Base-by-base conservation (phyloP, 2,888 invertebrate genomes). In the Dascillus cervinus region DNA sequence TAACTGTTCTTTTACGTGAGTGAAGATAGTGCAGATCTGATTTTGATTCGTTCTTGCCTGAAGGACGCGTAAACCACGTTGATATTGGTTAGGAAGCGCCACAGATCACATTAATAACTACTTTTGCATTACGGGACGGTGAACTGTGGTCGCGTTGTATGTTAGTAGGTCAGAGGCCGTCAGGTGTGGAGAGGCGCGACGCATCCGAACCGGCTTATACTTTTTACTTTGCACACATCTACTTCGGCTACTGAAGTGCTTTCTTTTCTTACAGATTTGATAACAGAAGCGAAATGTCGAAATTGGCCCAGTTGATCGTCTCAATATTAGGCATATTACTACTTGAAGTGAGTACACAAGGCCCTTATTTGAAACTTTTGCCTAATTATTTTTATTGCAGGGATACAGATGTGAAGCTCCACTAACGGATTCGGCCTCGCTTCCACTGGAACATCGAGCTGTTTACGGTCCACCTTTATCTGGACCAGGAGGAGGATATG, bases 361-460 rank as follows among this genome's bases (percentile, higher is more conserved):
- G n/a, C n/a, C n/a, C n/a, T n/a, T n/a, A n/a, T n/a, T n/a, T n/a
- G n/a, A n/a, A n/a, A n/a, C n/a, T n/a, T n/a, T n/a, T n/a, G n/a
- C n/a, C n/a, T n/a, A n/a, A n/a, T n/a, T 17, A 8, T 17, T 50
- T 47, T 24, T 46, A 21, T 73, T 75, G 19, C 72, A 86, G 86
- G 77, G 77, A 68, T 82, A 78, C 60, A 71, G 71, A 65, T 79
- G 82, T 67, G 85, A 86, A 60, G 81, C 83, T 41, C 82, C 85
- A 41, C 65, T 77, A 46, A 75, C 82, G 47, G 86, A 86, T 60
- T 85, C 86, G 40, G 83, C 86, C 32, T 79, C 86, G 25, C 63
- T 87, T 52, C 87, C 87, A 24, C 64, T 86, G 53, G 86, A 86
- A 65, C 86, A 86, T 66, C 75, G 86, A 62, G 76, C 78, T 23